Base-by-base conservation (phyloP, 2,113 vertebrate genomes). In the Cebidichthys violaceus region DNA sequence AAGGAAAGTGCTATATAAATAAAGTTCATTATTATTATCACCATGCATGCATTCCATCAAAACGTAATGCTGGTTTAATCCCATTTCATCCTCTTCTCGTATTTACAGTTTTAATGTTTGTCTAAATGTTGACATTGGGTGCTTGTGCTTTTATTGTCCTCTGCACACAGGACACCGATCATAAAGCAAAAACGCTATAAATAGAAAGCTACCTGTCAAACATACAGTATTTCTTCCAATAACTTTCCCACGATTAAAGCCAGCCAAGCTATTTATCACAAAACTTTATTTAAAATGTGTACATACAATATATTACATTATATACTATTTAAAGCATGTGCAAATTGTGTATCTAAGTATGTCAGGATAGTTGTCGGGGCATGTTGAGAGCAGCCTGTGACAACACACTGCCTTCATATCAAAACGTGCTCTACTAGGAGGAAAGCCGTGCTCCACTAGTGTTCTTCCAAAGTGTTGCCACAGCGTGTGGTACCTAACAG, bases 261-360 rank as follows among this genome's bases (percentile, higher is more conserved):
- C 13, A 43, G 3, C 62, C 45, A 52, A 66, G 10, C 2, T 69
- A 78, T 77, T 84, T 72, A 83, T 81, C 45, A 87, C 81, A 75
- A 92, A 86, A 71, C 81, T 94, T 95, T 95, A 94, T 94, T 94
- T 83, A 92, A 93, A 94, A 92, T 87, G 88, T 93, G 83, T 89
- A 93, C 86, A 83, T 54, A 70, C 43, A 76, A 87, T 87, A 92
- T 89, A 85, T 87, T 82, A 90, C 75, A 92, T 80, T 80, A 77
- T 70, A 73, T 76, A 60, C 62, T 84, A 78, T 89, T 86, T 64
- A 84, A 86, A 86, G 66, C 78, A 81, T 92, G 88, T 94, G 89
- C 88, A 93, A 90, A 88, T 31, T 83, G 62, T 84, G 68, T 88
- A 84, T 67, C 62, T 73, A 65, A 75, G 31, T n/a, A 57, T 59